These are phyloP conservation scores for Ylistrum balloti DNA, from an alignment of 1,140 invertebrate species.

Conservation along the genomic window DNA sequence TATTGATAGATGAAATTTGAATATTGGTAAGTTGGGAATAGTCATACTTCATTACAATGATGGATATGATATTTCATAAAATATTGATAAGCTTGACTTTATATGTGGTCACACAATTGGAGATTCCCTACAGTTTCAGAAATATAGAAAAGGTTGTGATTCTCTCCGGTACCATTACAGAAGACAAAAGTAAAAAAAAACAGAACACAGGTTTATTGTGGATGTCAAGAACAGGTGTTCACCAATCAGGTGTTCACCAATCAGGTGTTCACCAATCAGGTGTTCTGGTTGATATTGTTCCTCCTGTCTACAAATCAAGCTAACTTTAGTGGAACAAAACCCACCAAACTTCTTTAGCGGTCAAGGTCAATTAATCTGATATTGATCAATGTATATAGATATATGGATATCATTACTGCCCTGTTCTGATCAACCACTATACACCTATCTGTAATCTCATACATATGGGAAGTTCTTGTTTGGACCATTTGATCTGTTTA, in stretches of 20 bases:
- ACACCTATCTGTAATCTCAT: not conserved
- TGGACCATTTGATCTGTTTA: too few species aligned
- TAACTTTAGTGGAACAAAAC: too few species aligned
- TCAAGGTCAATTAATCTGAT: not conserved
- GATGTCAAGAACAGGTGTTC: not conserved
- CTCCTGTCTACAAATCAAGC: not conserved
- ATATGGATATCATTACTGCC: not conserved
- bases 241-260: not conserved
- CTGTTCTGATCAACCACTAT: conserved; percentile 1
- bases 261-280: not conserved
- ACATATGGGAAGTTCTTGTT: not conserved
- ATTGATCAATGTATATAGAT: not conserved
- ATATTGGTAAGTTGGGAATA: not conserved
- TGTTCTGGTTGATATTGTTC: not conserved
- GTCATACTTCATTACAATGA: not conserved
- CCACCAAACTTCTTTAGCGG: too few species aligned
- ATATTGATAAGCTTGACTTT: not conserved
- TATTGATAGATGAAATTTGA: not conserved
- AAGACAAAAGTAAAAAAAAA: too few species aligned
- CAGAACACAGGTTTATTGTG: too few species aligned
- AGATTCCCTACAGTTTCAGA: too few species aligned
- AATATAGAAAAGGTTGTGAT: too few species aligned
- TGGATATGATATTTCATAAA: not conserved
- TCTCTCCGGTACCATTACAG: too few species aligned
- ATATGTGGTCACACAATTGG: not conserved